These are phyloP conservation scores for Notospermus geniculatus DNA, from an alignment of 1,140 invertebrate species.

Conservation along the genomic window DNA sequence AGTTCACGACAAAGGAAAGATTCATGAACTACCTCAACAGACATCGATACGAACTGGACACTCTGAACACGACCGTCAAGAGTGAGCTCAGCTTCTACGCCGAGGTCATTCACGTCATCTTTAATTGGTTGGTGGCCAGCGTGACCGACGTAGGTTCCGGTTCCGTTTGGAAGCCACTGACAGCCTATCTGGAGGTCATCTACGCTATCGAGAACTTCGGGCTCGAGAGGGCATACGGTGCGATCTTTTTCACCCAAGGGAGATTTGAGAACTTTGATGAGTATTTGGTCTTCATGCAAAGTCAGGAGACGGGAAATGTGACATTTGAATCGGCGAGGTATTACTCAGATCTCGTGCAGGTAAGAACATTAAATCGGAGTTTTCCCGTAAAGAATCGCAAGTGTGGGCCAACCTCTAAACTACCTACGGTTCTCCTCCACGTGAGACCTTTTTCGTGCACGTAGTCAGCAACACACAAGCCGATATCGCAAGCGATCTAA, in stretches of 20 bases:
- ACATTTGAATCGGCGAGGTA: slow-evolving; percentile 26
- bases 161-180: slow-evolving; percentile 3
- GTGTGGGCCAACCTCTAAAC: too few species aligned
- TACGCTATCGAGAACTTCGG: slow-evolving; percentile 29
- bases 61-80: slow-evolving; percentile 30
- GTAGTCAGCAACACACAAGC: too few species aligned
- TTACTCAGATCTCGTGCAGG: slow-evolving; percentile 27
- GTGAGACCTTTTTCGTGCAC: too few species aligned
- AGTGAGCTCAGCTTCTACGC: slow-evolving; percentile 31
- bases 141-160: slow-evolving; percentile 19
- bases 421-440: too few species aligned
- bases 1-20: slow-evolving; percentile 27
- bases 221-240: slow-evolving; percentile 30
- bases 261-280: slow-evolving; percentile 23
- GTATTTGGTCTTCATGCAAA: slow-evolving; percentile 31
- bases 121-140: slow-evolving; percentile 32
- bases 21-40: slow-evolving; percentile 27
- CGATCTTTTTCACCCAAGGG: slow-evolving; percentile 27
- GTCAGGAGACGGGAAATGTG: slow-evolving; percentile 29
- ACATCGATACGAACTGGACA: slow-evolving; percentile 33
- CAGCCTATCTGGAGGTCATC: slow-evolving; percentile 12
- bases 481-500: too few species aligned
- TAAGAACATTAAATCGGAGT: slow-evolving; percentile 2
- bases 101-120: slow-evolving; percentile 31
- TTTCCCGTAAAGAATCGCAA: neutral